Evolutionary conservation across 2,113 vertebrate genomes (phyloP).

Genomic region (Mustelus asterias): DNA sequence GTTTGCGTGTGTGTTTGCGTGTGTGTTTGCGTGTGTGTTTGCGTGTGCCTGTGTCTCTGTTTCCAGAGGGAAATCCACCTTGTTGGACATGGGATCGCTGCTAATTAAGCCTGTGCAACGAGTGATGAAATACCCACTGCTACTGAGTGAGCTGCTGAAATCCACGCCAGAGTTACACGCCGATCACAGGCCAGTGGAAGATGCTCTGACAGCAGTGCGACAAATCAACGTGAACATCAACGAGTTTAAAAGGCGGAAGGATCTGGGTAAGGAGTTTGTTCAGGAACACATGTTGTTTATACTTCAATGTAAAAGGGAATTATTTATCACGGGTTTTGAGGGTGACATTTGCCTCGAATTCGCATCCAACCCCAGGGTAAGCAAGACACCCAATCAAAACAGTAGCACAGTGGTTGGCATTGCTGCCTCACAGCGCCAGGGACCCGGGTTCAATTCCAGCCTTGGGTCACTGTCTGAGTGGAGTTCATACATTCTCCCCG

Average conservation of each 20-base stretch:
- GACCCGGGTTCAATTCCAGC: too few species aligned
- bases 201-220: constrained; percentile 70
- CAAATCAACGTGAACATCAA: constrained; percentile 89
- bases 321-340: not conserved
- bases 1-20: not conserved
- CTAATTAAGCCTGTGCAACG: constrained; percentile 94
- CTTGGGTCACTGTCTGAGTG: too few species aligned
- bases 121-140: constrained; percentile 90
- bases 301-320: not conserved
- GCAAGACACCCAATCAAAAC: not conserved
- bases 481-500: too few species aligned
- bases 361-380: too few species aligned
- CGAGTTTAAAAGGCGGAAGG: constrained; percentile 88
- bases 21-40: not conserved
- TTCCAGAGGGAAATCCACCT: constrained; percentile 76
- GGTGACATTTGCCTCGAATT: not conserved
- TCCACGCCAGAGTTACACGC: constrained; percentile 82
- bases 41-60: not conserved
- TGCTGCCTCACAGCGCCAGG: too few species aligned
- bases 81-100: constrained; percentile 87
- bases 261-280: constrained; percentile 68
- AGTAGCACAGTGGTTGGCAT: too few species aligned
- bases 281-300: not conserved
- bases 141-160: constrained; percentile 78
- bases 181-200: constrained; percentile 64